phyloP scores from a whole-genome alignment of 35 echinoderm and acorn worm species.

The Diadema setosum region DNA sequence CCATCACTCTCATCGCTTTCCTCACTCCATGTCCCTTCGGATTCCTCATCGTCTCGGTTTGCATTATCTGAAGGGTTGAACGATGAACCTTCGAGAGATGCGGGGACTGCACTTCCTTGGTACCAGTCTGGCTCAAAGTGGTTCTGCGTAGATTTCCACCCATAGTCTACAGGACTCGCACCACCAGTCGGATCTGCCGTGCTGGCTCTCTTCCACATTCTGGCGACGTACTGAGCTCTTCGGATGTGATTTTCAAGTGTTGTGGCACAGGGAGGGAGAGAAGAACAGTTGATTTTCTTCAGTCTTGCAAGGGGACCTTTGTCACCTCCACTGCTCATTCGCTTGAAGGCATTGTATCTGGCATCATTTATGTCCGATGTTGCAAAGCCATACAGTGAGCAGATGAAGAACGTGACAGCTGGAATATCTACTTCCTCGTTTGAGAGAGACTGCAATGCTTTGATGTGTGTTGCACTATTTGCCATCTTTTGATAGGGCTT shows the following conservation, averaged over 20 bases:
- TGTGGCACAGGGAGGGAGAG: slow-evolving; percentile 55
- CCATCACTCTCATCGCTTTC: slow-evolving; percentile 30
- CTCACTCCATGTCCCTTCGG: slow-evolving; percentile 17
- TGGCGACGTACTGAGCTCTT: slow-evolving; percentile 26
- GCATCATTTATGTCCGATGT: no score
- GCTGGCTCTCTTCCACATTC: slow-evolving; percentile 58
- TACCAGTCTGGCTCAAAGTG: slow-evolving; percentile 52
- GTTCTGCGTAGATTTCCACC: slow-evolving; percentile 32
- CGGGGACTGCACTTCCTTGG: slow-evolving; percentile 22
- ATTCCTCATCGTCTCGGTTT: neutral
- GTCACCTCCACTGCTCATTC: slow-evolving; percentile 29
- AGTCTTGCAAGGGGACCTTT: slow-evolving; percentile 38
- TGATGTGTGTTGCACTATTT: neutral
- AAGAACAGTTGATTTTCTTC: slow-evolving; percentile 51
- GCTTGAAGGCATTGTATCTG: slow-evolving; percentile 14
- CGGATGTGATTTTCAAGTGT: slow-evolving; percentile 9
- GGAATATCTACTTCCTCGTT: no score
- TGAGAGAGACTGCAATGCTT: no score
- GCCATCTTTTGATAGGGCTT: neutral
- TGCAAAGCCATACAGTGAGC: no score
- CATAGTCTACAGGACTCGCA: no score
- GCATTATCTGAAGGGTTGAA: neutral
- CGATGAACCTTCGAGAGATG: neutral
- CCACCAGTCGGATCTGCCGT: neutral
- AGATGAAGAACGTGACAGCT: no score